These are phyloP conservation scores for Thecocarcelia acutangulata DNA, from an alignment of 2,888 invertebrate genomes.

Conservation along the genomic window DNA sequence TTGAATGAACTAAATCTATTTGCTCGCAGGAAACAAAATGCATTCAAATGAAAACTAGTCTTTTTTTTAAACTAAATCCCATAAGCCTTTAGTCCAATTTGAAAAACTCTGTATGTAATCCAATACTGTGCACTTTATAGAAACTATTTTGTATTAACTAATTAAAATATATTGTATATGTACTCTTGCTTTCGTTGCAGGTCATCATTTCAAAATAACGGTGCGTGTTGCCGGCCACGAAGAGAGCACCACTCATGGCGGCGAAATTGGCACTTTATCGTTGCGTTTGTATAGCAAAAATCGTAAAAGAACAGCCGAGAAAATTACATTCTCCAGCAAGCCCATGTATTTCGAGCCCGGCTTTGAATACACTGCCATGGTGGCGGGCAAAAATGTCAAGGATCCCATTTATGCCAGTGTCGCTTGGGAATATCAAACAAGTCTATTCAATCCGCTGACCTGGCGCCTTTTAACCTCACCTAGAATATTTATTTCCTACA, in stretches of 20 bases:
- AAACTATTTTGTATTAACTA: background rate
- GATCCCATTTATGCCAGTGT: conserved; percentile 87
- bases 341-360: conserved; percentile 86
- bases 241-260: conserved; percentile 88
- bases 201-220: conserved; percentile 89
- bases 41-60: too few relatives aligned
- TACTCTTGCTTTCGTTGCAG: conserved; percentile 82
- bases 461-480: conserved; percentile 90
- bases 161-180: background rate
- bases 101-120: too few relatives aligned
- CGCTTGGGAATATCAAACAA: conserved; percentile 90
- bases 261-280: conserved; percentile 89
- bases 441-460: conserved; percentile 90
- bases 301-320: conserved; percentile 83
- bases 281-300: conserved; percentile 86
- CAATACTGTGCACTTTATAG: too few relatives aligned
- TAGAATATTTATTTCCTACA: conserved; percentile 87
- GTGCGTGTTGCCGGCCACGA: conserved; percentile 88
- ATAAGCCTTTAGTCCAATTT: too few relatives aligned
- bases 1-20: too few relatives aligned
- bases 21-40: too few relatives aligned
- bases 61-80: too few relatives aligned
- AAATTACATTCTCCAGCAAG: conserved; percentile 83
- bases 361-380: conserved; percentile 85
- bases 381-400: conserved; percentile 86